Percentiles rank a stretch among this genome's conserved stretches.
These are phyloP conservation scores for Drosophila sechellia DNA, from an alignment of 1,140 invertebrate genomes.

Conservation along the genomic window DNA sequence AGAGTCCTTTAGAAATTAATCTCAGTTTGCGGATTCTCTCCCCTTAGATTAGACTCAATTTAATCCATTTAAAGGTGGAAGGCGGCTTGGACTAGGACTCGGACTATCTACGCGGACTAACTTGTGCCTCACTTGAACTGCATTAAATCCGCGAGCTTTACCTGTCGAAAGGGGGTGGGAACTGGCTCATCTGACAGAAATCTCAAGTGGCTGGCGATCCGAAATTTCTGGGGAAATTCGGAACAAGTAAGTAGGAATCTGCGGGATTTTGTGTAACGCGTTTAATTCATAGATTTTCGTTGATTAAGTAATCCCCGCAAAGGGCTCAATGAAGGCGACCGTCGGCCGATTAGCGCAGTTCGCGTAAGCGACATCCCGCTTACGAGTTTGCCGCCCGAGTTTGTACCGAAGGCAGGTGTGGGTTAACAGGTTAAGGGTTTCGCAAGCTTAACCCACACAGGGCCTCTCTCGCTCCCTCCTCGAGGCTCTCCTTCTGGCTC, in stretches of 20 bases:
- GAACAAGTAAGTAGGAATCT: conserved; percentile 46
- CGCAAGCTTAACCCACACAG: conserved; percentile 53
- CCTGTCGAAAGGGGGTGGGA: conserved; percentile 17
- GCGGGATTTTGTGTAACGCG: conserved; percentile 64
- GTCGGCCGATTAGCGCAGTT: conserved; percentile 73
- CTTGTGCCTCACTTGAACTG: conserved; percentile 55
- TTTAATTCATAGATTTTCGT: conserved; percentile 79
- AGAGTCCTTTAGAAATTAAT: neutral
- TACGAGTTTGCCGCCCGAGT: too few relatives aligned
- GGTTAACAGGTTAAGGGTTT: conserved; percentile 38
- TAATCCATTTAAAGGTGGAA: neutral
- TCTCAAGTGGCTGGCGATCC: conserved; percentile 55
- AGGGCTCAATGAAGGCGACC: conserved; percentile 64
- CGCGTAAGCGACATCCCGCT: conserved; percentile 69
- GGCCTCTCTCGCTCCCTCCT: conserved; percentile 18
- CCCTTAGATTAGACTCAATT: neutral
- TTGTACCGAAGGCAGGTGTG: conserved; percentile 56
- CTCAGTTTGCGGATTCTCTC: neutral
- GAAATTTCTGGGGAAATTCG: conserved; percentile 40
- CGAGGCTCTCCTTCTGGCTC: neutral
- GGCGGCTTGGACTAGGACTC: neutral
- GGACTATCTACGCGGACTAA: conserved; percentile 28
- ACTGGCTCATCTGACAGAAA: conserved; percentile 14
- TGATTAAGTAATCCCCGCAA: conserved; percentile 74
- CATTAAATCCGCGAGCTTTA: conserved; percentile 55